Percentiles rank a stretch among this genome's conserved stretches.
Evolutionary conservation across 2,888 invertebrate species (phyloP).

Genomic region (Invenusta paracnida): DNA sequence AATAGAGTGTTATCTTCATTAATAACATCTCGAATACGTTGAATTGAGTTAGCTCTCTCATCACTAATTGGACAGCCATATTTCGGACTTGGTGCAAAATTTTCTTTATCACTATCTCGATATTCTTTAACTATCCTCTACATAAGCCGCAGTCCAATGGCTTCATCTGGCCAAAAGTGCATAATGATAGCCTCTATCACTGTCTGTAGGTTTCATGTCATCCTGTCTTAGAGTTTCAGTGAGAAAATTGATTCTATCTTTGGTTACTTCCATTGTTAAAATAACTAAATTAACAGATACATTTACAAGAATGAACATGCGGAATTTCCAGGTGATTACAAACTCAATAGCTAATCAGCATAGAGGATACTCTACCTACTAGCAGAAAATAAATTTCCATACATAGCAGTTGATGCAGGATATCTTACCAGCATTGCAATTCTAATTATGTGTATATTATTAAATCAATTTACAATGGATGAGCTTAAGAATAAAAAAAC

Average conservation of each 20-base stretch:
- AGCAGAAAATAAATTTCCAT: background rate
- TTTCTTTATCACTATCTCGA: background rate
- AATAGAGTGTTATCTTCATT: background rate
- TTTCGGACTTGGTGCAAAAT: background rate
- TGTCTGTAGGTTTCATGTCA: background rate
- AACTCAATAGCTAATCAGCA: too few relatives aligned
- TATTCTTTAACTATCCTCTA: background rate
- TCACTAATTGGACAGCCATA: background rate
- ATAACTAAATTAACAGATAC: too few relatives aligned
- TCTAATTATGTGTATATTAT: background rate
- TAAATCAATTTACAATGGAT: background rate
- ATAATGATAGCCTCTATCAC: background rate
- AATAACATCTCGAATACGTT: background rate
- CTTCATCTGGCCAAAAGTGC: background rate
- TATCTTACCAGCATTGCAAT: background rate
- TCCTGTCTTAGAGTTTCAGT: background rate
- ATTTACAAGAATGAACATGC: too few relatives aligned
- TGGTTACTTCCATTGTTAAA: background rate
- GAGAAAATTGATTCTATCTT: constrained; percentile 5
- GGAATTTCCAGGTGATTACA: too few relatives aligned
- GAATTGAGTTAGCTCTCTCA: background rate
- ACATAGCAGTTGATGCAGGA: background rate
- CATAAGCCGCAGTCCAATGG: background rate
- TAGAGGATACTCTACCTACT: background rate
- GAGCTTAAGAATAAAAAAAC: background rate